These are phyloP conservation scores for Drosophila antonietae DNA, from an alignment of 2,888 invertebrate species.

Conservation along the genomic window DNA sequence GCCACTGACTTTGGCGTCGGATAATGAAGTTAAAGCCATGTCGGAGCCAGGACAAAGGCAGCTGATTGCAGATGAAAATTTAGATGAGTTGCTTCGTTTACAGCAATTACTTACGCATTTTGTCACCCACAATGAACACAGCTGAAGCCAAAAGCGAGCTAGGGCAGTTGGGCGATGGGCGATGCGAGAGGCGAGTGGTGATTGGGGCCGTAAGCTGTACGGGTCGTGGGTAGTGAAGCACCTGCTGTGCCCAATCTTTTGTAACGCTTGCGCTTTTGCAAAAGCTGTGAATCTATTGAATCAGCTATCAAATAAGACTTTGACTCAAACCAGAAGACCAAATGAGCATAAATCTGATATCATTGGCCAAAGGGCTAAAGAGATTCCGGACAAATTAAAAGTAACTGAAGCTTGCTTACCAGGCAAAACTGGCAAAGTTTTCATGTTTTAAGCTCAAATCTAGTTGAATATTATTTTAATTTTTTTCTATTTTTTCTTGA, in stretches of 20 bases:
- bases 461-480: background rate
- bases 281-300: background rate
- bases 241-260: constrained; percentile 64
- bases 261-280: constrained; percentile 32
- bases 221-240: constrained; percentile 26
- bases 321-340: background rate
- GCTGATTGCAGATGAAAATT: constrained; percentile 67
- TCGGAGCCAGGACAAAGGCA: constrained; percentile 49
- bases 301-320: background rate
- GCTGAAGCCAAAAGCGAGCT: background rate
- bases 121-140: constrained; percentile 57
- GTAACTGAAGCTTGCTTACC: no score
- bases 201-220: background rate
- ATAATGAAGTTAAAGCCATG: constrained; percentile 61
- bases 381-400: no score
- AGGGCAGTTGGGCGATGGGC: background rate
- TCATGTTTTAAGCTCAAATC: background rate
- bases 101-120: constrained; percentile 74
- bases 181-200: background rate
- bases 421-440: no score
- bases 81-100: constrained; percentile 58
- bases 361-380: background rate
- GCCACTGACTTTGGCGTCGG: constrained; percentile 35
- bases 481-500: no score
- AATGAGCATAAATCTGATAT: background rate